Evolutionary conservation across 2,888 invertebrate species (phyloP).

Genomic region (Sepiola atlantica): DNA sequence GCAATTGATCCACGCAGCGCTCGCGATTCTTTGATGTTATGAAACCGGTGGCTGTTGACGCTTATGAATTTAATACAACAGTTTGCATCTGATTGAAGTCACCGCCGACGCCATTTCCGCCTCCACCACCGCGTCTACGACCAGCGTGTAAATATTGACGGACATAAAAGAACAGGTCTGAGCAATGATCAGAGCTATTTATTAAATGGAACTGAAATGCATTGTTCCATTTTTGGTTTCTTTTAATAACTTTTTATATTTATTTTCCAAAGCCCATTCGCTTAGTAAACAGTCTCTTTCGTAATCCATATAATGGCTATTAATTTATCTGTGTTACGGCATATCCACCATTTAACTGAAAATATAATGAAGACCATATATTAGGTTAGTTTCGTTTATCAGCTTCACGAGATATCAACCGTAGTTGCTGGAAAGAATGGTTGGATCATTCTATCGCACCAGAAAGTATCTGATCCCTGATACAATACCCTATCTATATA

Average conservation of each 20-base stretch:
- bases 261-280: not conserved
- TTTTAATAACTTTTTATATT: no score
- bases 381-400: no score
- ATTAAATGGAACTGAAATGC: not conserved
- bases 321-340: no score
- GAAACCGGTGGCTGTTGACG: not conserved
- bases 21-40: not conserved
- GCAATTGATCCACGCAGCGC: not conserved
- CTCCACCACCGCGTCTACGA: not conserved
- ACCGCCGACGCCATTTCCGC: not conserved
- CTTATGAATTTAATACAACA: not conserved
- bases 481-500: no score
- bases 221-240: not conserved
- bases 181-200: not conserved
- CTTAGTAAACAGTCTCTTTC: not conserved
- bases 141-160: not conserved
- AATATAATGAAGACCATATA: no score
- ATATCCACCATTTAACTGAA: no score
- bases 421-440: no score
- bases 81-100: not conserved
- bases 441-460: no score
- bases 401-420: no score
- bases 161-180: not conserved
- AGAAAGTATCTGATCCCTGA: no score
- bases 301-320: not conserved